Base-by-base conservation (phyloP, 2,888 invertebrate species). In the Strigamia transsilvanica region DNA sequence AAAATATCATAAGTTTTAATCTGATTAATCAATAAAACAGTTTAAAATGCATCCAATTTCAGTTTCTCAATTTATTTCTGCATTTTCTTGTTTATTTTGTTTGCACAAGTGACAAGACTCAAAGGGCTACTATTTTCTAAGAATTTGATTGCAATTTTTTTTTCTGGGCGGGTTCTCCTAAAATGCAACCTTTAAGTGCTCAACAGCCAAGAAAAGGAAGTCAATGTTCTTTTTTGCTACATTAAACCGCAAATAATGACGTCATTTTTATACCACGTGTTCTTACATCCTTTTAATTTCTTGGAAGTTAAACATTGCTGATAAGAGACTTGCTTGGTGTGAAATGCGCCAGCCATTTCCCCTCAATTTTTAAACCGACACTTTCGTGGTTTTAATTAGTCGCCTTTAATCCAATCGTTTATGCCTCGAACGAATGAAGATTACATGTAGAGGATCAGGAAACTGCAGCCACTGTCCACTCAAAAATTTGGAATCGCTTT, bases 261-360 rank as follows among this genome's bases (percentile, higher is more conserved):
- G 73, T 73, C 73, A 73, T 32, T 32, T 15, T 51, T 27, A n/a
- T 10, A 73, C 73, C 73, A 73, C 73, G 73, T 73, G 73, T 32
- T 73, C n/a, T 73, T 32, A 73, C 73, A 73, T 73, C 73, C 73
- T 73, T 73, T 73, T 32, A 27, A 73, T 32, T 73, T 73, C 73
- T 73, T 27, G 32, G 73, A 73, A 73, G 32, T 73, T 27, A 73
- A 73, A 73, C 73, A 73, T 7, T 73, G 56, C 56, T 73, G 73
- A 73, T 73, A 73, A 73, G 73, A 73, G 73, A 23, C 61, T 73
- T 51, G 18, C 15, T 73, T 73, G 73, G 32, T 27, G 27, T 27
- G 27, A 27, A 73, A 3, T 73, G n/a, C 9, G 12, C 10, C 32
- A 66, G 73, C 73, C 73, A 73, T 73, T 73, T 73, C 73, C 73